phyloP scores from a whole-genome alignment of 2,113 vertebrate genomes.

The Cephalopholis sonnerati region DNA sequence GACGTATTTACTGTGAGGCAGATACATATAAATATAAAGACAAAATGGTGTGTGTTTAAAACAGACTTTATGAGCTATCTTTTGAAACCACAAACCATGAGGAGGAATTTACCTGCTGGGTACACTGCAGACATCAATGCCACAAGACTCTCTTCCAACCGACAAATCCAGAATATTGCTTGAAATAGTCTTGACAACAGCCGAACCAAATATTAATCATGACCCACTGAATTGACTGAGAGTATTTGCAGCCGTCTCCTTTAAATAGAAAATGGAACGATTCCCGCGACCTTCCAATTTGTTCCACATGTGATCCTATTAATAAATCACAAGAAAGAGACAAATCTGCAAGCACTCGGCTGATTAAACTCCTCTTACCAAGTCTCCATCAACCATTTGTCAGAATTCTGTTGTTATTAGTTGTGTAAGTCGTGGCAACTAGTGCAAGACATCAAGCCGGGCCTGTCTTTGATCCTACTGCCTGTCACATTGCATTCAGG shows the following conservation, averaged over 20 bases:
- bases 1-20: constrained; percentile 31
- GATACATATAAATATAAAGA: constrained; percentile 29
- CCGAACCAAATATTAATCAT: constrained; percentile 5
- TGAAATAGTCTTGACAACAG: neutral
- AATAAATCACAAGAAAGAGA: constrained; percentile 15
- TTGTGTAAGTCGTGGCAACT: constrained; percentile 3
- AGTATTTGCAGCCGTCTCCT: neutral
- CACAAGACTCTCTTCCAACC: neutral
- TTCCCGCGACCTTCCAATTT: neutral
- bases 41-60: constrained; percentile 34
- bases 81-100: constrained; percentile 22
- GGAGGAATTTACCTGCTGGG: constrained; percentile 13
- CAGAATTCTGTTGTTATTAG: constrained; percentile 24
- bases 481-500: constrained; percentile 65
- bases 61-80: constrained; percentile 25
- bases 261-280: neutral
- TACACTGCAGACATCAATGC: constrained; percentile 9
- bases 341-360: constrained; percentile 14
- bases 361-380: constrained; percentile 7
- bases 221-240: neutral
- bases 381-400: constrained; percentile 19
- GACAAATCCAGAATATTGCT: neutral
- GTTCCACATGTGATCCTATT: constrained; percentile 2
- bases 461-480: constrained; percentile 61
- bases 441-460: constrained; percentile 35